Evolutionary conservation across 1,140 invertebrate genomes (phyloP).

Genomic region (Gryon sp.): DNA sequence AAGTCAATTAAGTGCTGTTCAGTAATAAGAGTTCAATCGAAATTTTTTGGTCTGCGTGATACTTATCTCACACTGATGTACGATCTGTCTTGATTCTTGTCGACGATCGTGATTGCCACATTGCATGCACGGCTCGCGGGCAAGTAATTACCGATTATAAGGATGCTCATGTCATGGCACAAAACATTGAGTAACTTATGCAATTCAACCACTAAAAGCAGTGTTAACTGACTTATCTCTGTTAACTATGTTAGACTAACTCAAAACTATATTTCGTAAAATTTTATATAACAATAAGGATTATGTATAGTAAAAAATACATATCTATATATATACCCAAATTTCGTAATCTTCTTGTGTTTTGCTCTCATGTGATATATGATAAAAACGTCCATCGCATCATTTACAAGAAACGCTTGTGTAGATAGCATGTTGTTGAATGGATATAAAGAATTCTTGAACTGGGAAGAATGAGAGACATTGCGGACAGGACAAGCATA

Average conservation of each 20-base stretch:
- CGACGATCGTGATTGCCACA: constrained; percentile 56
- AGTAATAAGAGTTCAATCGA: constrained; percentile 55
- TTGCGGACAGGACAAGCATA: constrained; percentile 62
- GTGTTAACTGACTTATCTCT: constrained; percentile 9
- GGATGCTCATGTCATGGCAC: constrained; percentile 52
- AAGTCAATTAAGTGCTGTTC: constrained; percentile 47
- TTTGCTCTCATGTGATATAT: constrained; percentile 36
- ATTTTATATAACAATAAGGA: no score
- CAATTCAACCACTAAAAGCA: no score
- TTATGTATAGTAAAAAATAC: no score
- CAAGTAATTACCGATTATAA: constrained; percentile 61
- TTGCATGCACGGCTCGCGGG: constrained; percentile 49
- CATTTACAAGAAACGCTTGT: constrained; percentile 52
- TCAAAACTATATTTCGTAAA: no score
- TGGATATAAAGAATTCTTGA: constrained; percentile 49
- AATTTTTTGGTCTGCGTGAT: constrained; percentile 41
- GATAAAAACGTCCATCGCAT: constrained; percentile 56
- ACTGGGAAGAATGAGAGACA: constrained; percentile 49
- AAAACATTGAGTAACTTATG: constrained; percentile 29
- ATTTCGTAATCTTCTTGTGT: constrained; percentile 45
- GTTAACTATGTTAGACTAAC: no score
- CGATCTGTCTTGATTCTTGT: constrained; percentile 54
- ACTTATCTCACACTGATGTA: constrained; percentile 55
- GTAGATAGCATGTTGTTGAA: constrained; percentile 49
- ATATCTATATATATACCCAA: no score